These are phyloP conservation scores for Paraplagusia blochii DNA, from an alignment of 2,113 vertebrate genomes.

Conservation along the genomic window DNA sequence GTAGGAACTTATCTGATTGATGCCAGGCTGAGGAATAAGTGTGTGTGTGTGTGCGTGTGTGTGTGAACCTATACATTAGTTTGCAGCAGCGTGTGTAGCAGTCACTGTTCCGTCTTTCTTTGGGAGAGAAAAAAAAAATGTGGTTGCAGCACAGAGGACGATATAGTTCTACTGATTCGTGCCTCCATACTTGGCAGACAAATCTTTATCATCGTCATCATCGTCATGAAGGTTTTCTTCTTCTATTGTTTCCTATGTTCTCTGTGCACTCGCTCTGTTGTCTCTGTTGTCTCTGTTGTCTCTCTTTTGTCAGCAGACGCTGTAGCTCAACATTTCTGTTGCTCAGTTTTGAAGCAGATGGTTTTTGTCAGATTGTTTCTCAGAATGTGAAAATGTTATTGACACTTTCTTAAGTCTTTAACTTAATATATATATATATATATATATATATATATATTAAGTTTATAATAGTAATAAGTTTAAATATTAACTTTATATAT, in stretches of 20 bases:
- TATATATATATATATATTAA: too few relatives aligned
- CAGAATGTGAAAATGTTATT: background rate
- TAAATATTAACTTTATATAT: too few relatives aligned
- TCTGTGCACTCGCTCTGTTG: conserved; percentile 61
- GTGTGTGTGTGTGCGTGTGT: conserved; percentile 1
- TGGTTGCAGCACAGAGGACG: conserved; percentile 60
- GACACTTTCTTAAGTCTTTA: too few relatives aligned
- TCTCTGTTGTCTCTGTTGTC: conserved; percentile 36
- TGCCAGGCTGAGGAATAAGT: conserved; percentile 17
- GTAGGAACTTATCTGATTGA: conserved; percentile 28
- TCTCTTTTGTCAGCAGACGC: conserved; percentile 54
- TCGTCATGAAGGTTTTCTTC: background rate
- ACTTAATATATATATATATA: too few relatives aligned
- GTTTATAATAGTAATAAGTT: too few relatives aligned
- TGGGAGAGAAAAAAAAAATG: conserved; percentile 33
- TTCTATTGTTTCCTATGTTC: conserved; percentile 48
- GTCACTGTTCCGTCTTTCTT: conserved; percentile 13
- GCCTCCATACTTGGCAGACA: conserved; percentile 44
- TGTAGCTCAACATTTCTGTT: conserved; percentile 52
- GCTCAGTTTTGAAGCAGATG: background rate
- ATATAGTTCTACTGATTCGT: conserved; percentile 50
- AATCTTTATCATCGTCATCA: conserved; percentile 43
- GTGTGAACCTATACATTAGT: conserved; percentile 16
- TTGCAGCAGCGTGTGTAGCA: conserved; percentile 29
- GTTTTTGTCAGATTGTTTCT: conserved; percentile 6